phyloP scores from a whole-genome alignment of 2,797 vertebrate species.

The Enteromius paludinosus region DNA sequence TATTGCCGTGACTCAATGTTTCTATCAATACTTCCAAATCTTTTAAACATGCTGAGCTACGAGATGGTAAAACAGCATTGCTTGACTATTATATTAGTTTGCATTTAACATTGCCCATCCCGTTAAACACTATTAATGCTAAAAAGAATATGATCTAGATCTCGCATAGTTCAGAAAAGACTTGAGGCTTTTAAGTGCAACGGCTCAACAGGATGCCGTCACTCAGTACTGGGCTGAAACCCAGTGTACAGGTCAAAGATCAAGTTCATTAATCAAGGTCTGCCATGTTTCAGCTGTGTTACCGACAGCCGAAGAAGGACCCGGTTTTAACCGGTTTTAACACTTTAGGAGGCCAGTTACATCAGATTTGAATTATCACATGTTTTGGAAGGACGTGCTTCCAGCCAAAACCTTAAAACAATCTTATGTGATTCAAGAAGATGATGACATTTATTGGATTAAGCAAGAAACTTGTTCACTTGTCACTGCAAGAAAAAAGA shows the following conservation, averaged over 20 bases:
- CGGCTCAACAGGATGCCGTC: constrained; percentile 45
- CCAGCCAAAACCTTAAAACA: neutral
- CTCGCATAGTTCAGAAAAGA: neutral
- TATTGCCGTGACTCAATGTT: constrained; percentile 5
- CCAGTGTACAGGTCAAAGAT: constrained; percentile 35
- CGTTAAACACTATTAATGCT: constrained; percentile 4
- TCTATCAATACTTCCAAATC: neutral
- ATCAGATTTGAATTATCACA: constrained; percentile 10
- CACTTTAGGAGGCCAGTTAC: neutral
- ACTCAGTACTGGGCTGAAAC: constrained; percentile 26
- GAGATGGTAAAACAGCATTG: neutral
- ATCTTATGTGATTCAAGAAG: neutral
- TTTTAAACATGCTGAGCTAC: neutral
- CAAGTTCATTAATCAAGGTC: constrained; percentile 42
- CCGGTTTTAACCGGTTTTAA: constrained; percentile 16
- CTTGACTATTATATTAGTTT: neutral
- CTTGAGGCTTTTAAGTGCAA: neutral
- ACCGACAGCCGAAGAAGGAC: constrained; percentile 11
- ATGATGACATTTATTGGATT: constrained; percentile 18
- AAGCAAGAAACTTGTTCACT: constrained; percentile 4
- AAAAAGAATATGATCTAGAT: constrained; percentile 1
- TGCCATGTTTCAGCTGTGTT: constrained; percentile 22
- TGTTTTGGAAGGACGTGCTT: neutral
- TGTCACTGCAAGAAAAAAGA: neutral
- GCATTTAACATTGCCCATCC: neutral